These are phyloP conservation scores for Campoplex capitator DNA, from an alignment of 2,888 invertebrate species.

Conservation along the genomic window DNA sequence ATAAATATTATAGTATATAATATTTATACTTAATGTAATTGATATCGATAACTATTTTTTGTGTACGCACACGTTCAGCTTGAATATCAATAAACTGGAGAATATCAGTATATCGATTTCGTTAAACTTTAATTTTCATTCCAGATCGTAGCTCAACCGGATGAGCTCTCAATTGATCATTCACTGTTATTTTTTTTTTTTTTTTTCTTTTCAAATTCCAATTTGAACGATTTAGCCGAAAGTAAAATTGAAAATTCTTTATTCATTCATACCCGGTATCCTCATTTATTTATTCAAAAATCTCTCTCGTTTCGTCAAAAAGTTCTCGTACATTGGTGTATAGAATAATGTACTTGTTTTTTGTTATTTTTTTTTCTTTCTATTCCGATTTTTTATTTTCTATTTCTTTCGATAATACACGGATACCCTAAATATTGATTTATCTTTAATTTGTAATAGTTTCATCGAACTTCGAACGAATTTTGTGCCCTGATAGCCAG, in stretches of 20 bases:
- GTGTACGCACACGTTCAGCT: slow-evolving; percentile 69
- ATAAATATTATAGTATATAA: slow-evolving; percentile 35
- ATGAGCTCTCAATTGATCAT: slow-evolving; percentile 38
- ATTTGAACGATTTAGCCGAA: slow-evolving; percentile 56
- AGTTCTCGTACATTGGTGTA: slow-evolving; percentile 61
- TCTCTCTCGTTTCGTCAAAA: slow-evolving; percentile 41
- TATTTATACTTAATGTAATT: slow-evolving; percentile 59
- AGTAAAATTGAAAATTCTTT: slow-evolving; percentile 21
- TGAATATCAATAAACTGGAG: slow-evolving; percentile 60
- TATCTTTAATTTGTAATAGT: slow-evolving; percentile 69
- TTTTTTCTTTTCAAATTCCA: background rate
- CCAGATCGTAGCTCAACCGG: slow-evolving; percentile 39
- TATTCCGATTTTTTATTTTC: slow-evolving; percentile 36
- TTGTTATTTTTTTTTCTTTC: background rate
- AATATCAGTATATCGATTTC: slow-evolving; percentile 55
- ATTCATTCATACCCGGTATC: slow-evolving; percentile 61
- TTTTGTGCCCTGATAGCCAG: slow-evolving; percentile 47
- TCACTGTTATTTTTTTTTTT: background rate
- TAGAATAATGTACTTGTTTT: slow-evolving; percentile 65
- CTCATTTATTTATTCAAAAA: slow-evolving; percentile 57
- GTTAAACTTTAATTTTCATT: slow-evolving; percentile 28
- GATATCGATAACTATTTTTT: slow-evolving; percentile 67
- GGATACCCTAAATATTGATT: slow-evolving; percentile 68
- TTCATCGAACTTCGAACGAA: slow-evolving; percentile 57
- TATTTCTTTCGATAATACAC: slow-evolving; percentile 62